These are phyloP conservation scores for Telmatherina bonti DNA, from an alignment of 2,797 vertebrate genomes.

Conservation along the genomic window DNA sequence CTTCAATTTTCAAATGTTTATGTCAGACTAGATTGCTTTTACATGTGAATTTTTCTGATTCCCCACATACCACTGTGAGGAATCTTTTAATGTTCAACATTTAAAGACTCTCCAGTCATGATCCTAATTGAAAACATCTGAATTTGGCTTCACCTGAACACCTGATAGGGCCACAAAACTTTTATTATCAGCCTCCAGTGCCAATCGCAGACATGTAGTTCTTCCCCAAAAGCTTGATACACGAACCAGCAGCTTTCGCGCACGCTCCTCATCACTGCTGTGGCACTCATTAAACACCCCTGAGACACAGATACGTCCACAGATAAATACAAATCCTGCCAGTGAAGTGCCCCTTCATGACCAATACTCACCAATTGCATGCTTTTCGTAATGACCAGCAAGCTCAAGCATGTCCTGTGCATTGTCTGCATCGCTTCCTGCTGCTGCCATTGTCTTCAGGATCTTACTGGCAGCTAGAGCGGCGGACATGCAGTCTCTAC, in stretches of 20 bases:
- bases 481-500: slow-evolving; percentile 87
- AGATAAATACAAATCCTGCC: slow-evolving; percentile 31
- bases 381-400: slow-evolving; percentile 87
- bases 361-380: slow-evolving; percentile 86
- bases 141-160: slow-evolving; percentile 74
- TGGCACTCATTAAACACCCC: slow-evolving; percentile 93
- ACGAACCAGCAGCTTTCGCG: slow-evolving; percentile 89
- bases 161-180: slow-evolving; percentile 93
- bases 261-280: slow-evolving; percentile 85
- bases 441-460: slow-evolving; percentile 89
- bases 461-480: slow-evolving; percentile 94
- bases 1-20: too few species aligned
- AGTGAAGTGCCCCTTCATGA: background rate
- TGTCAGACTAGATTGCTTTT: background rate
- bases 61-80: background rate
- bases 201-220: slow-evolving; percentile 91
- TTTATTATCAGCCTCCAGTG: slow-evolving; percentile 91
- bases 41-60: background rate
- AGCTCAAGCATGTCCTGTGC: slow-evolving; percentile 84
- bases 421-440: slow-evolving; percentile 89
- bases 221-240: slow-evolving; percentile 91
- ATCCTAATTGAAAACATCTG: background rate
- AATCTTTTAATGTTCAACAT: too few species aligned
- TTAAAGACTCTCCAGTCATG: too few species aligned
- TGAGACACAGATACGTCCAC: slow-evolving; percentile 58